Conservation (phyloP, 2,797 vertebrate species). For the Australoheros facetus region DNA sequence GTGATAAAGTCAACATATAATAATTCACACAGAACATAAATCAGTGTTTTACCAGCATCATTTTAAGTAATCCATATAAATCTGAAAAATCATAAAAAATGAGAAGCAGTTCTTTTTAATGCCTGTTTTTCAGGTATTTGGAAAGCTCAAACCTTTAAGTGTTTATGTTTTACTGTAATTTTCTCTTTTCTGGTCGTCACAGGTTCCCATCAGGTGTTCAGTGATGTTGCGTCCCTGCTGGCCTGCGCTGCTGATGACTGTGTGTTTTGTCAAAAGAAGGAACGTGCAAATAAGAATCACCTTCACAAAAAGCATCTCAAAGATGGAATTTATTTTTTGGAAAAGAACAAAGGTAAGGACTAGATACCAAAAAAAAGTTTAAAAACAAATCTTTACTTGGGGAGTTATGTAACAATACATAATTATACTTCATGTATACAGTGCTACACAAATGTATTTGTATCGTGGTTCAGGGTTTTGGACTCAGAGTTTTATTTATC, state of each 20-base stretch:
- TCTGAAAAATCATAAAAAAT: fast-evolving
- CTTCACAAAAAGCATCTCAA: neutral
- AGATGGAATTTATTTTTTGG: neutral
- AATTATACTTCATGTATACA: too few relatives aligned
- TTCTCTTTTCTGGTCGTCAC: fast-evolving
- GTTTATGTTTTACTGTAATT: neutral
- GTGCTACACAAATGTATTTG: too few relatives aligned
- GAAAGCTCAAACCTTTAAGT: neutral
- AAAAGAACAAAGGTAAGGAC: neutral
- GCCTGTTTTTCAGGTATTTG: neutral
- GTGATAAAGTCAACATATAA: neutral
- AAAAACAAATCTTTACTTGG: too few relatives aligned
- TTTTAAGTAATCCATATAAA: neutral
- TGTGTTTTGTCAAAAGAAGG: constrained; percentile 1
- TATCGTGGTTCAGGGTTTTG: too few relatives aligned
- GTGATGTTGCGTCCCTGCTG: neutral
- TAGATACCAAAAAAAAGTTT: too few relatives aligned
- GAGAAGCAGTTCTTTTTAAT: neutral
- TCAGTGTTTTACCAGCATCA: neutral
- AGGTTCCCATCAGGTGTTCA: neutral
- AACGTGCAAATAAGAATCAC: neutral
- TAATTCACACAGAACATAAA: neutral
- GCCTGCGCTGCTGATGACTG: neutral
- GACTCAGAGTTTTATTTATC: neutral
- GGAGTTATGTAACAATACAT: neutral